Evolutionary conservation across 1,140 invertebrate genomes (phyloP).

Genomic region (Goniozus legneri): DNA sequence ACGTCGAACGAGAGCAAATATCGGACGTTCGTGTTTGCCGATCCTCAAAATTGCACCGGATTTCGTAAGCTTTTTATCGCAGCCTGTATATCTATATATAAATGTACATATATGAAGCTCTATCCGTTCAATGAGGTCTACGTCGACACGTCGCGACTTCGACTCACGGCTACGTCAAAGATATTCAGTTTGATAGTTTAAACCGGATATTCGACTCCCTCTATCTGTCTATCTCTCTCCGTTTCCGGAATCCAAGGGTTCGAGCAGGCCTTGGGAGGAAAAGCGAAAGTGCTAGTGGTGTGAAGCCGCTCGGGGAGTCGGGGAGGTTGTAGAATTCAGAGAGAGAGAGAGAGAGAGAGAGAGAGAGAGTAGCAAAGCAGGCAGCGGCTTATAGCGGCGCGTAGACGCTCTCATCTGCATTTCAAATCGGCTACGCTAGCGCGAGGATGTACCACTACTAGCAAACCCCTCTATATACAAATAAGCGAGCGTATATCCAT

Average conservation of each 20-base stretch:
- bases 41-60: no score
- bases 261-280: neutral
- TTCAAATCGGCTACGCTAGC: constrained; percentile 28
- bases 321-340: constrained; percentile 18
- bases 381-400: constrained; percentile 22
- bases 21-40: no score
- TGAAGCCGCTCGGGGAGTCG: constrained; percentile 6
- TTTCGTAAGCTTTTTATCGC: no score
- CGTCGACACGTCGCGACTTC: no score
- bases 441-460: constrained; percentile 17
- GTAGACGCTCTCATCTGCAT: constrained; percentile 42
- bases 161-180: no score
- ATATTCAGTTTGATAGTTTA: constrained; percentile 18
- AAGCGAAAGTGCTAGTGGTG: constrained; percentile 3
- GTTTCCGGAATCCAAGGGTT: constrained; percentile 10
- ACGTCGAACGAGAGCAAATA: no score
- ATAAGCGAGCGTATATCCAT: neutral
- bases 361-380: neutral
- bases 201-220: constrained; percentile 26
- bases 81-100: no score
- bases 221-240: constrained; percentile 7
- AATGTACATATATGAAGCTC: no score
- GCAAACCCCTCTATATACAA: constrained; percentile 5
- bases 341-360: constrained; percentile 6
- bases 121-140: no score